Evolutionary conservation across 2,888 invertebrate genomes (phyloP).

Genomic region (Drosophila cognata): DNA sequence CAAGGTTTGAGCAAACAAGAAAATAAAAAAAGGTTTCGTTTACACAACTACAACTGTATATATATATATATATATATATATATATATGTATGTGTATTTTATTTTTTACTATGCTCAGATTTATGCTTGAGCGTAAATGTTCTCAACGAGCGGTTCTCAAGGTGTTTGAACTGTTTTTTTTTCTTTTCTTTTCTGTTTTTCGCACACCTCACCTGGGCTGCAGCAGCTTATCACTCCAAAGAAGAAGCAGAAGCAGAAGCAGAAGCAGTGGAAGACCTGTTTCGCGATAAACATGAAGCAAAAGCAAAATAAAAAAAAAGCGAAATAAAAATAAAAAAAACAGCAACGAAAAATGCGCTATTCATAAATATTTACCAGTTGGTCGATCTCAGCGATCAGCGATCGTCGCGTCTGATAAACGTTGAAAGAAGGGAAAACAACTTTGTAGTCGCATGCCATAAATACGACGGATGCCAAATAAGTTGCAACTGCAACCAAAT

Average conservation of each 20-base stretch:
- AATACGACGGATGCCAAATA: slow-evolving; percentile 57
- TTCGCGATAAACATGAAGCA: slow-evolving; percentile 29
- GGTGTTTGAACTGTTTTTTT: slow-evolving; percentile 47
- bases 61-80: background rate
- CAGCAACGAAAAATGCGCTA: slow-evolving; percentile 43
- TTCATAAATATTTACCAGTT: slow-evolving; percentile 74
- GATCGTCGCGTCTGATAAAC: slow-evolving; percentile 63
- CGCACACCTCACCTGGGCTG: slow-evolving; percentile 49
- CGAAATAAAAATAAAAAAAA: background rate
- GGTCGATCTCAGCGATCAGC: slow-evolving; percentile 50
- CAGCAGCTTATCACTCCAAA: slow-evolving; percentile 34
- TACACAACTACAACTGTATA: slow-evolving; percentile 54
- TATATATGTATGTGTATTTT: background rate
- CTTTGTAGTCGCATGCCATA: slow-evolving; percentile 66
- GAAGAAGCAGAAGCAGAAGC: background rate
- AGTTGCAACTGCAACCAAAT: slow-evolving; percentile 41
- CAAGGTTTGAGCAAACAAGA: background rate
- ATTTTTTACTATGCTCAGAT: slow-evolving; percentile 30
- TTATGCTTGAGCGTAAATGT: slow-evolving; percentile 8
- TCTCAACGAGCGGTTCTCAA: slow-evolving; percentile 22
- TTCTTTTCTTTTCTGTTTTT: slow-evolving; percentile 28
- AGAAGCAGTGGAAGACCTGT: slow-evolving; percentile 43
- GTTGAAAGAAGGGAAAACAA: slow-evolving; percentile 72
- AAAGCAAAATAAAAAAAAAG: background rate
- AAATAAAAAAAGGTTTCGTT: slow-evolving; percentile 36